Evolutionary conservation across 37 sponge, comb jelly and placozoan genomes (phyloP).

Genomic region (Ephydatia muelleri): DNA sequence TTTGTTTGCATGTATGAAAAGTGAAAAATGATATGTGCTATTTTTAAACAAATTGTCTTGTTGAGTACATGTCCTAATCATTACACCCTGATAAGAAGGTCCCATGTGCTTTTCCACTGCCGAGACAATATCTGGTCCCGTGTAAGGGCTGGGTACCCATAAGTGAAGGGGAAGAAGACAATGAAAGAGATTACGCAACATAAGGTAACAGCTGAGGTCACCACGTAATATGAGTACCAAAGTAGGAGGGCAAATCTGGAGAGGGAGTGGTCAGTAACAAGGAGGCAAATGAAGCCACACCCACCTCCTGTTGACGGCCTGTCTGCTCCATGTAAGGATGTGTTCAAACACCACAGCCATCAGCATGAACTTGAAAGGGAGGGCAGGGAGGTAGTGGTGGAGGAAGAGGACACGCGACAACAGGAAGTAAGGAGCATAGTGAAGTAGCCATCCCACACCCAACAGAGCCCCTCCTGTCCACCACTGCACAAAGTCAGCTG

Average conservation of each 20-base stretch:
- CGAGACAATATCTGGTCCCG: slow-evolving; percentile 47
- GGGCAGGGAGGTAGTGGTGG: slow-evolving; percentile 86
- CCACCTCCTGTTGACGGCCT: not conserved
- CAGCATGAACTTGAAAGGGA: slow-evolving; percentile 81
- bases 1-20: not conserved
- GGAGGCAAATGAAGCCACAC: not conserved
- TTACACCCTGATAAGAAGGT: slow-evolving; percentile 48
- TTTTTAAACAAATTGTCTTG: not conserved
- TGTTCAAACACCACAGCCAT: slow-evolving; percentile 79
- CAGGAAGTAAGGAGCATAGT: slow-evolving; percentile 82
- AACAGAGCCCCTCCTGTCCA: slow-evolving; percentile 63
- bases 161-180: slow-evolving; percentile 67
- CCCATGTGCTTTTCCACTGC: slow-evolving; percentile 66
- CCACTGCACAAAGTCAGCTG: slow-evolving; percentile 61
- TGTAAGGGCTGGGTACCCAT: slow-evolving; percentile 65
- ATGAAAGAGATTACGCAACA: slow-evolving; percentile 33
- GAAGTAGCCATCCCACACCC: slow-evolving; percentile 71
- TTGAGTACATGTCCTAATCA: not conserved
- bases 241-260: not conserved
- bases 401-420: slow-evolving; percentile 80
- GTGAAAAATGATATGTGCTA: not conserved
- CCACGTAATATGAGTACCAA: not conserved
- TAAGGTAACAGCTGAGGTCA: not conserved
- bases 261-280: not conserved
- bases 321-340: slow-evolving; percentile 9